Percentiles rank a stretch among this genome's conserved stretches.
Evolutionary conservation across 2,888 invertebrate genomes (phyloP).

Genomic region (Ptilodon capucinus): DNA sequence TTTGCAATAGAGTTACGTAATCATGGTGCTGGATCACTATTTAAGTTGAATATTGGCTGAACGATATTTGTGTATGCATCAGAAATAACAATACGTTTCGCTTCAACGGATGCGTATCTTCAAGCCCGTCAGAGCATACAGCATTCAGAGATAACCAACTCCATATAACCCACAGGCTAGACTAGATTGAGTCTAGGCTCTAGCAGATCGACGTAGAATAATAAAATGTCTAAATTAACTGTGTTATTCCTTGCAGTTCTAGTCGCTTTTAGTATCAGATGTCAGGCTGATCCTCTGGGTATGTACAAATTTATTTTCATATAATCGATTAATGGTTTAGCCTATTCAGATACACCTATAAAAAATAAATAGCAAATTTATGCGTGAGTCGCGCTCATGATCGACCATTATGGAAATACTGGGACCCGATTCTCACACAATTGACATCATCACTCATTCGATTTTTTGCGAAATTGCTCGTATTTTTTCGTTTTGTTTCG

Average conservation of each 20-base stretch:
- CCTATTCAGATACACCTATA: too few relatives aligned
- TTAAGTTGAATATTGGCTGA: not conserved
- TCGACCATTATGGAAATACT: too few relatives aligned
- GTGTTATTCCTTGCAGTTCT: conserved; percentile 11
- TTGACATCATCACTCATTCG: too few relatives aligned
- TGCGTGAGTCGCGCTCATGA: too few relatives aligned
- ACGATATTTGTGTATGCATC: conserved; percentile 8
- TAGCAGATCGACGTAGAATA: not conserved
- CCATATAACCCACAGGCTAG: conserved; percentile 16
- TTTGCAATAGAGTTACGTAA: too few relatives aligned
- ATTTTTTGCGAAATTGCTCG: too few relatives aligned
- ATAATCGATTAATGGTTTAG: too few relatives aligned
- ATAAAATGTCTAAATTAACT: conserved; percentile 20
- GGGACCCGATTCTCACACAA: too few relatives aligned
- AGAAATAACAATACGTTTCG: conserved; percentile 7
- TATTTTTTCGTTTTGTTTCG: too few relatives aligned
- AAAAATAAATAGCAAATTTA: too few relatives aligned
- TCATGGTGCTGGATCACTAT: not conserved
- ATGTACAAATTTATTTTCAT: too few relatives aligned
- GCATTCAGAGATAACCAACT: conserved; percentile 16
- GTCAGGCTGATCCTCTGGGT: conserved; percentile 25
- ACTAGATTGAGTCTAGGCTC: conserved; percentile 1
- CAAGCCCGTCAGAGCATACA: conserved; percentile 41
- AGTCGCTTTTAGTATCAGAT: conserved; percentile 11
- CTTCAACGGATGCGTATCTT: conserved; percentile 39